Evolutionary conservation across 2,113 vertebrate genomes (phyloP), one percentile per base, ranked within the genome.

Genomic region (Crotalus viridis): DNA sequence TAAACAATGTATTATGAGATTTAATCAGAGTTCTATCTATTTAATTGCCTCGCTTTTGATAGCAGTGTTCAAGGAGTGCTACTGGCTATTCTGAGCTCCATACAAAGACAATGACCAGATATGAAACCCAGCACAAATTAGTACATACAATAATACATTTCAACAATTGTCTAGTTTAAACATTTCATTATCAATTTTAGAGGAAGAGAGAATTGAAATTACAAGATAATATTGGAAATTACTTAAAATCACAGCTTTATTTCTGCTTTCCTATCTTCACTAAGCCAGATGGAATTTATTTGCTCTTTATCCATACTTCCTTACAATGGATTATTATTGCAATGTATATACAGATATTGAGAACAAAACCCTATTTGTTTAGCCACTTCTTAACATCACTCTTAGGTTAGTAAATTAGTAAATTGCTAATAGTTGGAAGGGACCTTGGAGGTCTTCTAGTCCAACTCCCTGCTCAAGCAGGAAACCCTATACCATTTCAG

Each of bases 291-390:
- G 64, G 33, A 56, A 92, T 46, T 19, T 81, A 57, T 93, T 86
- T 81, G 74, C 19, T 81, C 1, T 81, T 81, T 81, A 43, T 81
- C 7, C 74, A 43, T 81, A 81, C 19, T 81, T 81, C 33, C 8
- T 48, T 86, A 48, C 12, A 89, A 57, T 24, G 33, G 81, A 56
- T 43, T 69, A 88, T 28, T 59, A 24, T 21, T 85, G 46, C 57
- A 61, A 19, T 69, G 89, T 89, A 87, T 39, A 93, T 92, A 22
- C 48, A 22, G 51, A 88, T 3, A 1, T 81, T 19, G 7, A 59
- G 33, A 94, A 87, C 46, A 89, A 92, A 93, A 56, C 43, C 10
- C 52, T 93, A 5, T 86, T 61, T 93, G 52, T 81, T 92, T 55
- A 64, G 26, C 93, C 57, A 0, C 90, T 92, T 89, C 88, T 81